Conservation (phyloP, 1,140 invertebrate genomes). For the Neodiprion lecontei region DNA sequence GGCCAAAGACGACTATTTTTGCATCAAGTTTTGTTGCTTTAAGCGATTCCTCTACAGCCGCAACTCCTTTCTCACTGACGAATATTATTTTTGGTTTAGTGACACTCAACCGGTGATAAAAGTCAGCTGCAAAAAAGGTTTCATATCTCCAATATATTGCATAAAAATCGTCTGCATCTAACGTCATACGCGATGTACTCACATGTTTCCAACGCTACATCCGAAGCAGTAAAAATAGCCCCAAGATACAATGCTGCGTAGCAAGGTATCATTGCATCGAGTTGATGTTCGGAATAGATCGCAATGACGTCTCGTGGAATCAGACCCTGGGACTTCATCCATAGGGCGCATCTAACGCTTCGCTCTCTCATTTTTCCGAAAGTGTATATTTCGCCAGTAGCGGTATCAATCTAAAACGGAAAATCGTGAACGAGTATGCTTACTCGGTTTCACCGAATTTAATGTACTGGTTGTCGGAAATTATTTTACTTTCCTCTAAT, state of each 20-base stretch:
- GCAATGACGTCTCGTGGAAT: slow-evolving; percentile 54
- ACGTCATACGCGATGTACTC: background rate
- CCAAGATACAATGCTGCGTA: slow-evolving; percentile 56
- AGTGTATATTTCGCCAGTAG: slow-evolving; percentile 55
- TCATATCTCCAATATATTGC: background rate
- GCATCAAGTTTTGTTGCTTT: slow-evolving; percentile 31
- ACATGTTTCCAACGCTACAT: slow-evolving; percentile 31
- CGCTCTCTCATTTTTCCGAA: slow-evolving; percentile 48
- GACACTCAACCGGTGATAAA: slow-evolving; percentile 22
- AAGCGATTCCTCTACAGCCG: slow-evolving; percentile 29
- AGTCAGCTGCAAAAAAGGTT: slow-evolving; percentile 21
- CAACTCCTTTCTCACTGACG: slow-evolving; percentile 13
- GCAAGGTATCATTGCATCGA: slow-evolving; percentile 57
- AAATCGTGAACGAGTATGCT: too few species aligned
- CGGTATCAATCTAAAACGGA: slow-evolving; percentile 55
- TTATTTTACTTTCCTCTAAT: background rate
- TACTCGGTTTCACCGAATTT: background rate
- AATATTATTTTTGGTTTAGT: slow-evolving; percentile 35
- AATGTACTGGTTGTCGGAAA: background rate
- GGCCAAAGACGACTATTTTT: slow-evolving; percentile 44
- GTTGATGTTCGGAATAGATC: slow-evolving; percentile 56
- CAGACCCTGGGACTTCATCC: slow-evolving; percentile 52
- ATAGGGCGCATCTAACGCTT: slow-evolving; percentile 53
- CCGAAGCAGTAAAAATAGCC: slow-evolving; percentile 36
- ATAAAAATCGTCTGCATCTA: background rate